Base-by-base conservation (phyloP, 2,113 vertebrate genomes). In the Lepidothrix coronata region DNA sequence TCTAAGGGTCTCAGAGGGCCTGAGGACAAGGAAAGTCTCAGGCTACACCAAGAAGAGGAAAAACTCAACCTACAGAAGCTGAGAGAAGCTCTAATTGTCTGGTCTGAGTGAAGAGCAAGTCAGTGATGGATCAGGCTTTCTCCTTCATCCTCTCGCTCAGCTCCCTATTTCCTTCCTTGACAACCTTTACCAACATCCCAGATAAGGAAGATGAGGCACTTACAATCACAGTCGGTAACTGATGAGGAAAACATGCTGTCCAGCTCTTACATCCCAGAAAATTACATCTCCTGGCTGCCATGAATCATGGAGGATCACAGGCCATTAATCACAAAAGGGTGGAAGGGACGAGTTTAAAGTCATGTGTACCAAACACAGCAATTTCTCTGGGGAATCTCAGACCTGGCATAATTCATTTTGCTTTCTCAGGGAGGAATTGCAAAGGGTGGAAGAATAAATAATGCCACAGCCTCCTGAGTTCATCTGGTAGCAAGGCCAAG, bases 191-290 rank as follows among this genome's bases (percentile, higher is more conserved):
- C 84, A 72, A 49, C 48, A 68, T 74, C 66, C 33, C 52, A 91
- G 86, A 81, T 86, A 92, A 94, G 76, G 85, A 14, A 68, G 30
- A 78, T 4, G 24, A 90, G 76, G 35, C 4, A 0, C 41, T 91
- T 87, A 63, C 44, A 84, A 25, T 57, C 14, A 3, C 59, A 71
- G 73, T 82, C 0, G 0, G 88, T 71, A 92, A 92, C 85, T 93
- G 79, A 94, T 94, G 96, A 96, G 95, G 95, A 96, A 97, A 96
- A 96, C 82, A 94, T 93, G n/a, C 88, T 92, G 65, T 88, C 93
- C 82, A 67, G 28, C 78, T 91, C 82, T 91, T 94, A 78, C 57
- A 91, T 78, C 68, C 85, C 58, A 75, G 57, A 93, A 95, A 96
- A 80, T 84, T 80, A 95, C 84, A 66, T 79, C 92, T 95, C 54